phyloP scores from a whole-genome alignment of 2,888 invertebrate genomes.

The Mechanitis mazaeus region DNA sequence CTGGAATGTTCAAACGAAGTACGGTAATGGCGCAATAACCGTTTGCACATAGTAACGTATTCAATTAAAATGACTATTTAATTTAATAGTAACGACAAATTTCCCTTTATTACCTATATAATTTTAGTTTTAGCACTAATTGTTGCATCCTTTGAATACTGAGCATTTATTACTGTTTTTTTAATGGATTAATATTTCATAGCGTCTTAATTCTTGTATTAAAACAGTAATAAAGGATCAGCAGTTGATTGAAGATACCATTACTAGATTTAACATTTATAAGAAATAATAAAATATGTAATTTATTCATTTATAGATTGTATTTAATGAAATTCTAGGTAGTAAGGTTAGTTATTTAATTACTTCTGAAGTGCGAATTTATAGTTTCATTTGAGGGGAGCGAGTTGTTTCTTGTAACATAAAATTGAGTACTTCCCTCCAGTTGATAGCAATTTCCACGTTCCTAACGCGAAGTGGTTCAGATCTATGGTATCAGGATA shows the following conservation, averaged over 20 bases:
- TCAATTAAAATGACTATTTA: constrained; percentile 49
- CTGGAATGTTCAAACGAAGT: constrained; percentile 23
- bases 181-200: too few relatives aligned
- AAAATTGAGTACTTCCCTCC: constrained; percentile 8
- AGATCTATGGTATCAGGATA: constrained; percentile 18
- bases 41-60: constrained; percentile 50
- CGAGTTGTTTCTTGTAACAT: constrained; percentile 16
- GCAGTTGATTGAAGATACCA: too few relatives aligned
- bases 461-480: constrained; percentile 21
- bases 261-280: too few relatives aligned
- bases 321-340: too few relatives aligned
- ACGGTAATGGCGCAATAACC: constrained; percentile 37
- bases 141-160: constrained; percentile 5
- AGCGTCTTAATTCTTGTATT: too few relatives aligned
- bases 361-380: constrained; percentile 3
- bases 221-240: too few relatives aligned
- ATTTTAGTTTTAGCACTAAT: constrained; percentile 16
- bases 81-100: constrained; percentile 31
- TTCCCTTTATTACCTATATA: constrained; percentile 19
- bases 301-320: too few relatives aligned
- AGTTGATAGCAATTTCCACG: constrained; percentile 22
- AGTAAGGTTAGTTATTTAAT: constrained; percentile 5
- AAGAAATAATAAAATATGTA: too few relatives aligned
- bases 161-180: too few relatives aligned
- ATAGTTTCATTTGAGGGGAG: constrained; percentile 10